phyloP scores from a whole-genome alignment of 2,113 vertebrate species.

The Marmota flaviventris region DNA sequence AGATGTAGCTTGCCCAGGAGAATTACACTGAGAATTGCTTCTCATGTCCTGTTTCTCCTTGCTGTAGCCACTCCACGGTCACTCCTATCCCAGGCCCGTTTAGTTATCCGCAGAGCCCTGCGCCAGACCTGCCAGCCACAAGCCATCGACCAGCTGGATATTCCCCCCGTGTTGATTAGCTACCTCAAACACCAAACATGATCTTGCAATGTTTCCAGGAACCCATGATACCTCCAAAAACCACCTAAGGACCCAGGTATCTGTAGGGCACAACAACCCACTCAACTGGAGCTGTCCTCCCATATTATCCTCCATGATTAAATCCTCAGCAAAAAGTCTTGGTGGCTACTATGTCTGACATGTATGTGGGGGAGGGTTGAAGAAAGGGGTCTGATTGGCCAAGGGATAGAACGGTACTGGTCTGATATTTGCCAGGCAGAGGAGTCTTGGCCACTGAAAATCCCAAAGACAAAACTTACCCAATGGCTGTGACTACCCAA shows the following conservation, averaged over 20 bases:
- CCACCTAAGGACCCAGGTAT: conserved; percentile 23
- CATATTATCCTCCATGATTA: conserved; percentile 66
- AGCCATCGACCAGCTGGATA: conserved; percentile 88
- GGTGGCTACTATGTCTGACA: conserved; percentile 9
- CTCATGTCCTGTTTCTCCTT: conserved; percentile 53
- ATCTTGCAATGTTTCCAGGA: conserved; percentile 50
- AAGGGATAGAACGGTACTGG: background rate
- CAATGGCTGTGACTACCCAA: background rate
- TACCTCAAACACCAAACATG: conserved; percentile 91
- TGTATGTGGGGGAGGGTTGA: background rate
- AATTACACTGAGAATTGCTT: background rate
- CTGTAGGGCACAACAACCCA: conserved; percentile 9
- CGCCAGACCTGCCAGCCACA: conserved; percentile 70
- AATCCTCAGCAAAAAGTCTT: conserved; percentile 51
- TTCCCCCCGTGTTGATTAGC: conserved; percentile 91
- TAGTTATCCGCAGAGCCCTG: conserved; percentile 89
- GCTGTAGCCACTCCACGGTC: conserved; percentile 92
- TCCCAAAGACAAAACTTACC: background rate
- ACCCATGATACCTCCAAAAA: background rate
- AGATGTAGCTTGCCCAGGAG: background rate
- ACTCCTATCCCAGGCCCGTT: conserved; percentile 94
- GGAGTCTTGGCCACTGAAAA: background rate
- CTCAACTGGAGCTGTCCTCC: background rate
- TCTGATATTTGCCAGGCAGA: background rate
- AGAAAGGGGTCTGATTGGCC: background rate